Base-by-base conservation (phyloP, 2,113 vertebrate genomes). In the Eurystomus gularis region DNA sequence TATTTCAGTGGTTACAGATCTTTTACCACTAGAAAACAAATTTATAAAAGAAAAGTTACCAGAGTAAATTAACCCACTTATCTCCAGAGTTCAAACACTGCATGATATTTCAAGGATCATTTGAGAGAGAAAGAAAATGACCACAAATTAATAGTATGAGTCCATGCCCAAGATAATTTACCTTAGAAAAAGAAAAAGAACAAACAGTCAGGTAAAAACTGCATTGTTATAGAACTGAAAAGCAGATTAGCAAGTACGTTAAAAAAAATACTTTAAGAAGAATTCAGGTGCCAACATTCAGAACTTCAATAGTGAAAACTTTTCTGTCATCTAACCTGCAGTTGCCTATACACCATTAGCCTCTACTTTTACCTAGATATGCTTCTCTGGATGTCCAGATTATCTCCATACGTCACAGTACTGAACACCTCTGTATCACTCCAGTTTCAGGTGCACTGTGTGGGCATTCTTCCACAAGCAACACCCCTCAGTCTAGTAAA, bases 381-480 rank as follows among this genome's bases (percentile, higher is more conserved):
- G 21, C n/a, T 60, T 54, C 54, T 52, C 12, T 60, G 12, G 9
- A 13, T 68, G 13, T 60, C 39, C 48, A 61, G n/a, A 13, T 44
- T n/a, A 48, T 40, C 23, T 70, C 18, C 24, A 54, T 37, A 17
- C 48, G 62, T 31, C 42, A 57, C 31, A 49, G 20, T 21, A 31
- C 25, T 26, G 25, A 81, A 40, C 17, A 72, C 29, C 12, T 64
- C 40, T 2, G 3, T 29, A 64, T 16, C 16, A 48, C 8, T 20
- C 40, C 40, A 0, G 0, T 24, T 25, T 42, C 19, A 58, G 24
- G 64, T 2, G 2, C 16, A 49, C 19, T 35, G 9, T 29, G 20
- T 17, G 13, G 24, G 8, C 2, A 8, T 44, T 89, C 46, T 29
- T 75, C 54, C 18, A 39, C 18, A n/a, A 33, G 23, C 23, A 33